Conservation (phyloP, 2,797 vertebrate genomes). For the Austrolebias charrua region DNA sequence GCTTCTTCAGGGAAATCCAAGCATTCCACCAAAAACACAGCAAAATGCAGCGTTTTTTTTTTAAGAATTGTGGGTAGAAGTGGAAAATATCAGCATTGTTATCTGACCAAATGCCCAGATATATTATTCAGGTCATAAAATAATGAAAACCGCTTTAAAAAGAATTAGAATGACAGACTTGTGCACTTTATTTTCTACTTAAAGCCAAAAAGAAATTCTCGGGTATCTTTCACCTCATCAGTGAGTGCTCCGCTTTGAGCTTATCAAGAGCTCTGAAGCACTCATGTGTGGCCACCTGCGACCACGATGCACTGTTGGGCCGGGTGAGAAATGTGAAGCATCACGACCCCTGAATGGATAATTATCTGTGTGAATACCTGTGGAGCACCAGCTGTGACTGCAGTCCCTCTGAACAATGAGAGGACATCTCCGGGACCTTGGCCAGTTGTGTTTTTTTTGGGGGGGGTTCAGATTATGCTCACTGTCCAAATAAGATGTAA, state of each 20-base stretch:
- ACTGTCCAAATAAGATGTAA: no score
- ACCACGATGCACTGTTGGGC: constrained; percentile 33
- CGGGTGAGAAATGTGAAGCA: constrained; percentile 43
- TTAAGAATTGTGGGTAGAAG: constrained; percentile 5
- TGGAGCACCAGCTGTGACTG: constrained; percentile 46
- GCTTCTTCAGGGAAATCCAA: neutral
- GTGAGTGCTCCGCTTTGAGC: constrained; percentile 27
- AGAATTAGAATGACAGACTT: constrained; percentile 8
- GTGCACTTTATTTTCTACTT: constrained; percentile 12
- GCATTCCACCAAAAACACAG: no score
- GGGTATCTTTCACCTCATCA: constrained; percentile 42
- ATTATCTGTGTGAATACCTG: constrained; percentile 56
- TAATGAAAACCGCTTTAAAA: neutral
- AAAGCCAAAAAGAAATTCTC: constrained; percentile 28
- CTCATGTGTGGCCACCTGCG: constrained; percentile 55
- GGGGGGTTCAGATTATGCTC: no score
- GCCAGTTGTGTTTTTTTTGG: constrained; percentile 17
- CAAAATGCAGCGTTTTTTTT: neutral
- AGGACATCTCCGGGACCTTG: constrained; percentile 23
- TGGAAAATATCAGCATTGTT: neutral
- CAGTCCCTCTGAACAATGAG: constrained; percentile 34
- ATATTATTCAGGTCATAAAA: constrained; percentile 3
- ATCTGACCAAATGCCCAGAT: constrained; percentile 9
- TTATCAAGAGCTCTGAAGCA: constrained; percentile 52
- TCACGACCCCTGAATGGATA: constrained; percentile 53